Percentiles rank a stretch among this genome's conserved stretches.
Conservation (phyloP, 1,140 invertebrate genomes). For the Leptopilina boulardi region DNA sequence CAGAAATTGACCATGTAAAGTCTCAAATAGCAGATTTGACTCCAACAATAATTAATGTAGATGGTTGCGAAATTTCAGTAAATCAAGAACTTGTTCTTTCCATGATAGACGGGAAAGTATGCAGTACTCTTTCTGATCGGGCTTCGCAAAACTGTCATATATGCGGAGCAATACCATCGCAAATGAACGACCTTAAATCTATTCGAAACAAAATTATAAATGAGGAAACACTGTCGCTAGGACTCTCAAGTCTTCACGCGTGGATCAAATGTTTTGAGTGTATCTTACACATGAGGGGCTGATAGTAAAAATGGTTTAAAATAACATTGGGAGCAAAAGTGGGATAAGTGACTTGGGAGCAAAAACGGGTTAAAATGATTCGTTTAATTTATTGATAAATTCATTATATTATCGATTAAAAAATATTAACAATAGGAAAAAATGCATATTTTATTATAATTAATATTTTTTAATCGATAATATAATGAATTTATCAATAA, state of each 20-base stretch:
- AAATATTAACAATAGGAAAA: too few species aligned
- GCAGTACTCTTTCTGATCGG: neutral
- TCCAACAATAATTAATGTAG: constrained; percentile 20
- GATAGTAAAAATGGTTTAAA: too few species aligned
- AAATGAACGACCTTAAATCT: neutral
- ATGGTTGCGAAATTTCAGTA: neutral
- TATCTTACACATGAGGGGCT: constrained; percentile 22
- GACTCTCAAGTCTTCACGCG: neutral
- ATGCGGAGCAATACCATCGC: neutral
- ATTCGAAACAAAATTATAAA: constrained; percentile 8
- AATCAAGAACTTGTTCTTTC: neutral
- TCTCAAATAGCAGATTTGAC: neutral
- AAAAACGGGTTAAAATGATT: too few species aligned
- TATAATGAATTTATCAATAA: too few species aligned
- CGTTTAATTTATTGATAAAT: too few species aligned
- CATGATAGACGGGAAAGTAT: neutral
- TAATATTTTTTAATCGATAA: too few species aligned
- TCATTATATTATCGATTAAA: too few species aligned
- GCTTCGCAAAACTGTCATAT: neutral
- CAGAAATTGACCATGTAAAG: neutral
- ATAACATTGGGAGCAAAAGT: too few species aligned
- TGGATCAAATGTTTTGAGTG: neutral
- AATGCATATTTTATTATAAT: too few species aligned
- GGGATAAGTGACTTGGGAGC: too few species aligned
- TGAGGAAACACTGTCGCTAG: neutral